These are phyloP conservation scores for Hyperoplus immaculatus DNA, from an alignment of 2,797 vertebrate species.

Conservation along the genomic window DNA sequence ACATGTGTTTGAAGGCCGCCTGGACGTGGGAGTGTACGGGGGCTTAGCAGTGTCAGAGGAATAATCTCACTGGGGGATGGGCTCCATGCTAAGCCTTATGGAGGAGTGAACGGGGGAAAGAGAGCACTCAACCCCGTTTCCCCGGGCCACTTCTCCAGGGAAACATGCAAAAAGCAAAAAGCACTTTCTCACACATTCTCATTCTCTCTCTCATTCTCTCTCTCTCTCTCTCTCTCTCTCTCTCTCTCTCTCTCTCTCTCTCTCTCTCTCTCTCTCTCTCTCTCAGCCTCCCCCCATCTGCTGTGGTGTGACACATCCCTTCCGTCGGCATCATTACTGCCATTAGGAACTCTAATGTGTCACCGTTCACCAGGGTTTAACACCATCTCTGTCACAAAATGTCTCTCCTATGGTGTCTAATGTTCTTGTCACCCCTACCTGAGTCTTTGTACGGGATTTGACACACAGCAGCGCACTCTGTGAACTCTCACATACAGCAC, in stretches of 20 bases:
- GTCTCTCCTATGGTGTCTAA: constrained; percentile 24
- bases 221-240: constrained; percentile 21
- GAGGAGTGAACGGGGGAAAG: constrained; percentile 72
- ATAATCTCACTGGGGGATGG: constrained; percentile 82
- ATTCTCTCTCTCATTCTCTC: constrained; percentile 56
- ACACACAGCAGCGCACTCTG: neutral
- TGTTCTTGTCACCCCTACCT: constrained; percentile 17
- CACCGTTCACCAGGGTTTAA: constrained; percentile 68
- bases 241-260: neutral
- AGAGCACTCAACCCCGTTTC: constrained; percentile 77
- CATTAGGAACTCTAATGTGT: constrained; percentile 79
- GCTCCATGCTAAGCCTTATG: constrained; percentile 77
- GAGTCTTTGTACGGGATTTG: constrained; percentile 13
- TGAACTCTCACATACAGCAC: neutral
- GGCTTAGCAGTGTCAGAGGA: constrained; percentile 76
- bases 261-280: constrained; percentile 8
- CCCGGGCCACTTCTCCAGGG: constrained; percentile 76
- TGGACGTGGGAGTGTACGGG: constrained; percentile 78
- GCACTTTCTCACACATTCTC: constrained; percentile 72
- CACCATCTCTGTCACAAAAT: constrained; percentile 61
- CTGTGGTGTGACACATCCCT: constrained; percentile 75
- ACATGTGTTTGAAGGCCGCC: constrained; percentile 72
- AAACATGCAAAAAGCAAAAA: constrained; percentile 75
- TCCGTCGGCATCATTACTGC: constrained; percentile 76
- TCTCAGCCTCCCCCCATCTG: constrained; percentile 76